A percentile compares a stretch with the other conserved stretches of the same genome.
Conservation (phyloP, 2,113 vertebrate species). For the Romanogobio albipinnatus region DNA sequence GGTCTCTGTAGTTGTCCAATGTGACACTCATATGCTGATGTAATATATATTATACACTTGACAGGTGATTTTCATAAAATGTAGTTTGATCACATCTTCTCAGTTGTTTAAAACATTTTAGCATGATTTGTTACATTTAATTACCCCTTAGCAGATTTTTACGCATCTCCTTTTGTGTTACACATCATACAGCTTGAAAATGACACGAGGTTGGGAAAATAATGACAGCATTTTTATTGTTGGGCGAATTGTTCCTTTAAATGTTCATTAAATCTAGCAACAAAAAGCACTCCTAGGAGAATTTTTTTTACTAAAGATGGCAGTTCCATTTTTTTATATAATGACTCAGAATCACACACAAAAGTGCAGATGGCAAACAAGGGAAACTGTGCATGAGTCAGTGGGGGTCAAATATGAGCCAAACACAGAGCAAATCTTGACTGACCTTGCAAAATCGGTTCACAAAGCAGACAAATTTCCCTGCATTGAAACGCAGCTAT, state of each 20-base stretch:
- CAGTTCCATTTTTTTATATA: background rate
- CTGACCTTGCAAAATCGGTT: constrained; percentile 18
- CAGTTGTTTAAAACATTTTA: too few relatives aligned
- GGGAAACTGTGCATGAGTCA: background rate
- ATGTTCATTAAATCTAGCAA: background rate
- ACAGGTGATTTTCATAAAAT: too few relatives aligned
- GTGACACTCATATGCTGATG: too few relatives aligned
- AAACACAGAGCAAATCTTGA: constrained; percentile 19
- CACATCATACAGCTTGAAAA: background rate
- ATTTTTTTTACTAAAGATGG: background rate
- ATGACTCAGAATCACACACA: background rate
- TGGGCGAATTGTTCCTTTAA: background rate
- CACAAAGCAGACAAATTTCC: background rate
- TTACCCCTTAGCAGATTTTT: too few relatives aligned
- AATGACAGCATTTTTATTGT: background rate
- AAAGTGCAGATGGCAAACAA: constrained; percentile 8
- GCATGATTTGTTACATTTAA: too few relatives aligned
- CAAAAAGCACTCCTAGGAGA: background rate
- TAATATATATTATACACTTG: too few relatives aligned
- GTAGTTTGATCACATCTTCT: too few relatives aligned
- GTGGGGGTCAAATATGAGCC: background rate
- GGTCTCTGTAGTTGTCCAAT: too few relatives aligned
- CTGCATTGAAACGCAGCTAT: background rate
- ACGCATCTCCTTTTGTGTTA: too few relatives aligned
- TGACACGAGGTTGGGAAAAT: background rate